Evolutionary conservation across 1,140 invertebrate species (phyloP), one percentile per base, ranked within the genome.

Genomic region (Nymphalis io): DNA sequence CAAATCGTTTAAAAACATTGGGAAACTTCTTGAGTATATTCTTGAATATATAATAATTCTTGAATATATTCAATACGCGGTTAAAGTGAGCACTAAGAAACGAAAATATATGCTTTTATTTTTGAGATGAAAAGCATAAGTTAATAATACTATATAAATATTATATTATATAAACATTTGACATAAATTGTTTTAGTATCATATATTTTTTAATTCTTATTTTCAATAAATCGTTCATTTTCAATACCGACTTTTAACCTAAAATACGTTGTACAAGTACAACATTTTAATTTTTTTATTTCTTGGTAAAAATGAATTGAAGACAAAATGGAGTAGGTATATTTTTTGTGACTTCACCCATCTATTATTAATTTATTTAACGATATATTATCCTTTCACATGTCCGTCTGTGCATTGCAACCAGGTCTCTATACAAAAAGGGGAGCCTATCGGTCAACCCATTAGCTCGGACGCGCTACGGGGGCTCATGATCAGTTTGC

Each of bases 401-500:
- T 73, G 72, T 72, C 68, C 60, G 46, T 72, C 65, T 55, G 55
- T 61, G 68, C 48, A 15, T 51, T 68, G 55, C 55, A 57, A 64
- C 62, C 21, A 13, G 38, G 51, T 33, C 40, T 53, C 44, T 21
- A 53, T 60, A 81, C 74, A 85, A 80, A 81, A 76, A 58, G 53
- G 51, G 46, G 58, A 66, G 60, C 60, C 61, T 64, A 79, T 55
- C 71, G 78, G 85, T 83, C 87, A 91, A 91, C 89, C 89, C 87
- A 91, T 91, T 91, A 90, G 81, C 71, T 74, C 27, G 65, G 40
- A 61, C 85, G 60, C 76, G 40, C 86, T 44, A 77, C 88, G 80
- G 89, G 88, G 70, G 76, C 74, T 88, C 88, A 91, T 91, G 86
- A 91, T 91, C 88, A 90, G 87, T 88, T 85, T 85, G 87, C 87